Evolutionary conservation across 1,140 invertebrate species (phyloP), one percentile per base, ranked within the genome.

Genomic region (Dreissena polymorpha): DNA sequence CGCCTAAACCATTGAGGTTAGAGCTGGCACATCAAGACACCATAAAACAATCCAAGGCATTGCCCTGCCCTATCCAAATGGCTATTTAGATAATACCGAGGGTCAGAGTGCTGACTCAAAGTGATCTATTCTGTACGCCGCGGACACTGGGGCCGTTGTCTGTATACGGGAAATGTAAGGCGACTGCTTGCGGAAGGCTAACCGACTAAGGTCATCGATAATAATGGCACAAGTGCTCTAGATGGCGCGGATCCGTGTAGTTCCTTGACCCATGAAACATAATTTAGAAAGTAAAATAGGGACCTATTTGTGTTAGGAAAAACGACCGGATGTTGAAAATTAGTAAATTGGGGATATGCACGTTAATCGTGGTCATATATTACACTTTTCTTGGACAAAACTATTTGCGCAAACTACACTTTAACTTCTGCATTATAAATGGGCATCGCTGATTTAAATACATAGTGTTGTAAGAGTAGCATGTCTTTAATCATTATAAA

Each of bases 1-100:
- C 79, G 70, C 79, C 79, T 71, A 82, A 72, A 82, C 77, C 79
- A 74, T 51, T 57, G 69, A 74, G 79, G 79, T 82, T 70, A 82
- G 64, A 65, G 25, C 23, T 18, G 53, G 64, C 65, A 82, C n/a
- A 72, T 82, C 70, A 72, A 27, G 70, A 57, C 21, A 12, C 79
- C 49, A 82, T 82, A 82, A 82, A 82, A 68, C 79, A 74, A 73
- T 73, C 79, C 27, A 60, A 74, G 51, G 74, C 63, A 50, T 49
- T 60, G 50, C 63, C 71, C 70, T 74, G 60, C 79, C 69, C 55
- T 63, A 50, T 50, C 49, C 23, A 67, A 82, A 82, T 82, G 79
- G 79, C 79, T 72, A 82, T 82, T 82, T 74, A 82, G 79, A 82
- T 82, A 82, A 82, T 64, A 65, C 70, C 23, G 65, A 21, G 27